phyloP scores from a whole-genome alignment of 1,140 invertebrate species.

The Tribolium madens region DNA sequence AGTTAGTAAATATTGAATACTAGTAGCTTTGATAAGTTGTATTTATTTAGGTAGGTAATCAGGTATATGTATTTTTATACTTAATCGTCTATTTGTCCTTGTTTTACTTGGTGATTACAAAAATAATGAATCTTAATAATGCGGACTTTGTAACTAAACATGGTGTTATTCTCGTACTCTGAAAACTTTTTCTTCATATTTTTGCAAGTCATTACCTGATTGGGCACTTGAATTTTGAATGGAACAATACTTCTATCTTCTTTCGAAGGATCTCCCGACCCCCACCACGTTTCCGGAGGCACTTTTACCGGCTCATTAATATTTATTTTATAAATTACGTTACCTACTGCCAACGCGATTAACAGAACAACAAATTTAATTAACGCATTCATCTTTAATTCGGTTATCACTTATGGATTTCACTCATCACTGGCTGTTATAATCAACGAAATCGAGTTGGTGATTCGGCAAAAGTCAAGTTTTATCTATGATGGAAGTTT shows the following conservation, averaged over 20 bases:
- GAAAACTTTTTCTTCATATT: too few species aligned
- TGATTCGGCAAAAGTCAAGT: too few species aligned
- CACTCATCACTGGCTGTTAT: not conserved
- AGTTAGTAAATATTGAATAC: too few species aligned
- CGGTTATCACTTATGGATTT: not conserved
- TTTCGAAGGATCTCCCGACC: conserved; percentile 59
- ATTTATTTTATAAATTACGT: conserved; percentile 16
- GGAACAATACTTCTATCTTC: conserved; percentile 66
- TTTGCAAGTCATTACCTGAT: conserved; percentile 57
- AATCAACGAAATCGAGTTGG: not conserved
- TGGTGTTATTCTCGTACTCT: too few species aligned
- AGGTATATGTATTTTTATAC: too few species aligned
- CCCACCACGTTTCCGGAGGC: conserved; percentile 66
- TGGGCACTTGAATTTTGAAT: conserved; percentile 67
- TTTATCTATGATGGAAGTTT: too few species aligned
- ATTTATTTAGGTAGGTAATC: too few species aligned
- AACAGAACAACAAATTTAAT: conserved; percentile 12
- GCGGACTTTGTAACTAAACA: too few species aligned
- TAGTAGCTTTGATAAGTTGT: too few species aligned
- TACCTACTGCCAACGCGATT: not conserved
- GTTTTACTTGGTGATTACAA: too few species aligned
- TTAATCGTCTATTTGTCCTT: too few species aligned
- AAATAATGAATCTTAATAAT: too few species aligned
- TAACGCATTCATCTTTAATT: not conserved
- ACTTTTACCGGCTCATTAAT: not conserved